These are phyloP conservation scores for Periparus ater DNA, from an alignment of 2,797 vertebrate species.

Conservation along the genomic window DNA sequence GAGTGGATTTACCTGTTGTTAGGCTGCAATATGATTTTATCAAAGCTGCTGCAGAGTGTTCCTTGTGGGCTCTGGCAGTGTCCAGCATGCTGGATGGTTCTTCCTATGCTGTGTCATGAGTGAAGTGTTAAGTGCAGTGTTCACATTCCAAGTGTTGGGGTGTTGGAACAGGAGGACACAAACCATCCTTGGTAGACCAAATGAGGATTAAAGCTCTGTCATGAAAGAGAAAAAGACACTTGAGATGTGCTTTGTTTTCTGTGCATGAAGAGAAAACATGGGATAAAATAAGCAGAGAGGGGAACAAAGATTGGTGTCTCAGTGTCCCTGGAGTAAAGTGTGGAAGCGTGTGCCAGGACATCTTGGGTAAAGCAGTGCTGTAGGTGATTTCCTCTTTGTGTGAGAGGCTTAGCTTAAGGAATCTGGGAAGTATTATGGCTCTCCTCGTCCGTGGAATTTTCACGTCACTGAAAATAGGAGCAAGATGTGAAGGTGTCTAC, in stretches of 20 bases:
- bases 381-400: background rate
- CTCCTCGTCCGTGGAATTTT: no score
- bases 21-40: background rate
- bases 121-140: fast-evolving
- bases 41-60: background rate
- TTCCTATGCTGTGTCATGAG: no score
- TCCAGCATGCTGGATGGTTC: fast-evolving
- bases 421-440: fast-evolving
- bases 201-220: background rate
- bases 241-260: background rate
- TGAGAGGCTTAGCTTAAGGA: background rate
- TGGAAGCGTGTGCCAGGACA: fast-evolving
- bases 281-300: background rate
- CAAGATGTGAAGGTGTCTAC: background rate
- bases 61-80: background rate
- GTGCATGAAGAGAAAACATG: fast-evolving
- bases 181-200: background rate
- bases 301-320: background rate
- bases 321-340: no score
- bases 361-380: background rate
- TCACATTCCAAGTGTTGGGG: fast-evolving
- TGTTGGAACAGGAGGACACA: background rate
- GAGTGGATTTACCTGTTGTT: background rate
- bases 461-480: background rate
- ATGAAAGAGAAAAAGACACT: fast-evolving